Evolutionary conservation across 2,797 vertebrate genomes (phyloP).

Genomic region (Distichodus sexfasciatus): DNA sequence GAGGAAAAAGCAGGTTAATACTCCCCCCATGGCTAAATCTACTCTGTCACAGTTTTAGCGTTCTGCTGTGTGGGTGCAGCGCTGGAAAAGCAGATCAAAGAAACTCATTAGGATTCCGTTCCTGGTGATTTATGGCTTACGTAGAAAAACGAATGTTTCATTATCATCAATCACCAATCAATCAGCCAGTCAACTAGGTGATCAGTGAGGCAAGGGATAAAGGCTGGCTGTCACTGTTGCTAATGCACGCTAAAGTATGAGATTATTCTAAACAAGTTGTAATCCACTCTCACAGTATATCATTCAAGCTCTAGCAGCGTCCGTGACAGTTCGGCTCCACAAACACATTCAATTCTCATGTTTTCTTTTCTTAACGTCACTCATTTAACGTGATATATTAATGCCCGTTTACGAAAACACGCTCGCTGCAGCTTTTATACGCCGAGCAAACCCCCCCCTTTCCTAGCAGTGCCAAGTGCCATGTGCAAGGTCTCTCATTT

Average conservation of each 20-base stretch:
- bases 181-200: background rate
- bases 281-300: background rate
- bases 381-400: slow-evolving; percentile 9
- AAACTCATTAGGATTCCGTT: background rate
- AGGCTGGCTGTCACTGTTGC: background rate
- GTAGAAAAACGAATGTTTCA: background rate
- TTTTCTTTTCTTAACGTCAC: slow-evolving; percentile 8
- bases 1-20: slow-evolving; percentile 62
- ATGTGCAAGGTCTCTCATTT: slow-evolving; percentile 30
- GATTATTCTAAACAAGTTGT: background rate
- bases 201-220: background rate
- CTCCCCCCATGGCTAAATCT: slow-evolving; percentile 6
- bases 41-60: background rate
- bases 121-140: background rate
- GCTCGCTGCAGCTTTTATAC: slow-evolving; percentile 29
- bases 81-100: background rate
- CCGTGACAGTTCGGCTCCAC: background rate
- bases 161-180: no score
- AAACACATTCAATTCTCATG: background rate
- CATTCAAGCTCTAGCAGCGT: background rate
- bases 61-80: background rate
- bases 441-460: slow-evolving; percentile 25
- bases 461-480: slow-evolving; percentile 30
- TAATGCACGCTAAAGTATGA: background rate
- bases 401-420: slow-evolving; percentile 8